Evolutionary conservation across 2,888 invertebrate species (phyloP), one percentile per base, ranked within the genome.

Genomic region (Ennomos erosarius): DNA sequence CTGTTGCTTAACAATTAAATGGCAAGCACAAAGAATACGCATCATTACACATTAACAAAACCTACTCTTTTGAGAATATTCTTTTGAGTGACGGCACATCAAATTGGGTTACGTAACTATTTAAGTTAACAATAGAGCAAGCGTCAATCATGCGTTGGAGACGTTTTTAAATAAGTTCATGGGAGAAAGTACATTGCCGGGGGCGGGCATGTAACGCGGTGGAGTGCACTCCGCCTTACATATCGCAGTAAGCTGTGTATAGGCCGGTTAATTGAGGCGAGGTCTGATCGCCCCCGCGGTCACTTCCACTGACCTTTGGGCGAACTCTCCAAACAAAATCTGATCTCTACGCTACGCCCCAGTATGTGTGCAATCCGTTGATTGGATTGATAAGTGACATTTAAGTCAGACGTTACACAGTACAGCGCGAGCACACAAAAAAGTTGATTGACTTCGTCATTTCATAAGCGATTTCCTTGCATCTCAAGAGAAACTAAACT

Each of bases 121-220:
- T 65, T 68, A 77, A 75, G 79, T 74, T 78, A 85, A 92, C 90
- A 92, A 92, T 90, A 69, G 85, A 70, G 62, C 68, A 64, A 64
- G 74, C 81, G 86, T 90, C 89, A 85, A 89, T 88, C 89, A 87
- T 67, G 81, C 71, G 69, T 87, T 87, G 88, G 90, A 90, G 91
- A 90, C 89, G 87, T 75, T 88, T 90, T 90, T 87, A 87, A 90
- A 90, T 89, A 88, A 89, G 86, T 86, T 78, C 82, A 88, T 73
- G 81, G 84, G 89, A 88, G 91, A 91, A 90, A 91, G 90, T 87
- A 75, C 73, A 73, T 67, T 59, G 85, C 85, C 80, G 70, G 74
- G 63, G 84, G 88, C 84, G 67, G 71, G 75, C 66, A 70, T 77
- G 80, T 81, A 81, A 79, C 58, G 67, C 72, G 67, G 61, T 64